Conservation (phyloP, 2,888 invertebrate species). For the Agriopis marginaria region DNA sequence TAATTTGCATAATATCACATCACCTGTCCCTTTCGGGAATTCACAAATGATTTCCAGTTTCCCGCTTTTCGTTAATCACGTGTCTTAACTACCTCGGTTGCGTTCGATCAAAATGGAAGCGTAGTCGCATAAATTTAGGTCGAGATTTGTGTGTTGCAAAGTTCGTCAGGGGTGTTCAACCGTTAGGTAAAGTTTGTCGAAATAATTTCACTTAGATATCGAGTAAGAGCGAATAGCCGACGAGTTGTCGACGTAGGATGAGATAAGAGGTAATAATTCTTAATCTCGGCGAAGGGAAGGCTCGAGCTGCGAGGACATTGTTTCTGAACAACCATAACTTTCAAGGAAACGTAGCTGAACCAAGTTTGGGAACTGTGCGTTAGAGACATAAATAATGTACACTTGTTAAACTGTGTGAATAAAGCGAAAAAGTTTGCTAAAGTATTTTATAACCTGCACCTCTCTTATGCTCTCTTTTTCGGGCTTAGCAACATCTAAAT, state of each 20-base stretch:
- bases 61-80: slow-evolving; percentile 83
- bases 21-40: slow-evolving; percentile 81
- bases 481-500: slow-evolving; percentile 1
- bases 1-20: slow-evolving; percentile 80
- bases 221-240: slow-evolving; percentile 72
- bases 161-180: slow-evolving; percentile 63
- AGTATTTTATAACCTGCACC: slow-evolving; percentile 18
- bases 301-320: slow-evolving; percentile 60
- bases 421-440: slow-evolving; percentile 30
- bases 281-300: slow-evolving; percentile 68
- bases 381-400: slow-evolving; percentile 46
- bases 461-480: background rate
- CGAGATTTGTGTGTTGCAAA: slow-evolving; percentile 49
- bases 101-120: slow-evolving; percentile 51
- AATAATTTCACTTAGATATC: slow-evolving; percentile 81
- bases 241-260: slow-evolving; percentile 74
- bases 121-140: slow-evolving; percentile 54
- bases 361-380: slow-evolving; percentile 54
- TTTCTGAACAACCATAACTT: slow-evolving; percentile 70
- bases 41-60: slow-evolving; percentile 84
- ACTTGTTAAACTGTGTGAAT: slow-evolving; percentile 29
- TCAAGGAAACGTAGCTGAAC: slow-evolving; percentile 58
- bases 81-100: slow-evolving; percentile 63
- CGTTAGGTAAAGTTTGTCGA: slow-evolving; percentile 79
- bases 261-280: slow-evolving; percentile 82